These are phyloP conservation scores for Geophilus truncorum DNA, from an alignment of 2,888 invertebrate genomes.

Conservation along the genomic window DNA sequence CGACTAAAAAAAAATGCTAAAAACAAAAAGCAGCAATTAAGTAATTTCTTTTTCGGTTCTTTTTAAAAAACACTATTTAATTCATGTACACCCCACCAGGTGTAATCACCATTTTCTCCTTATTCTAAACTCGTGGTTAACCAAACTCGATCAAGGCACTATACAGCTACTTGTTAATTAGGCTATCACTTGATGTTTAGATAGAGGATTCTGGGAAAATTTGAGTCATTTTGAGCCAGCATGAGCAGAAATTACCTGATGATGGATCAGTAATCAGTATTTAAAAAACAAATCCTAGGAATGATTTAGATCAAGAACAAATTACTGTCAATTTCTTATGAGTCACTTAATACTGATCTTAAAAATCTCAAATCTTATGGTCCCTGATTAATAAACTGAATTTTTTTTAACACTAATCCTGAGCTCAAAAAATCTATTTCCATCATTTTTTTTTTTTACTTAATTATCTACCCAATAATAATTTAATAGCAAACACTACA, in stretches of 20 bases:
- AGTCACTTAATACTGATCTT: no score
- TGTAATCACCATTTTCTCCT: no score
- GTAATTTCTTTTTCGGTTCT: not conserved
- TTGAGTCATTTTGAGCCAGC: constrained; percentile 1
- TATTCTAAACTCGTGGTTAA: no score
- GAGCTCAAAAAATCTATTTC: not conserved
- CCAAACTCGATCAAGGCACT: not conserved
- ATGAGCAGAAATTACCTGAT: not conserved
- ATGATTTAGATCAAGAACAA: no score
- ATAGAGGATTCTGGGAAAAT: not conserved
- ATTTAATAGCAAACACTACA: not conserved
- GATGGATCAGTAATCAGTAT: no score
- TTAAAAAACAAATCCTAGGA: no score
- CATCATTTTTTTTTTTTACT: not conserved
- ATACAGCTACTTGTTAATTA: constrained; percentile 1
- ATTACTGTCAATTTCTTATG: no score
- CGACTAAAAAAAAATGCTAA: no score
- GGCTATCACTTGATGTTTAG: not conserved
- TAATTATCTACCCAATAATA: not conserved
- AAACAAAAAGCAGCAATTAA: not conserved
- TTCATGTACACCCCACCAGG: no score
- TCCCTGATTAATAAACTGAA: not conserved
- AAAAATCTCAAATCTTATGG: no score
- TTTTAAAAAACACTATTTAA: no score
- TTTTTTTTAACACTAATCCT: not conserved